Evolutionary conservation across 2,888 invertebrate genomes (phyloP).

Genomic region (Eupeodes latifasciatus): DNA sequence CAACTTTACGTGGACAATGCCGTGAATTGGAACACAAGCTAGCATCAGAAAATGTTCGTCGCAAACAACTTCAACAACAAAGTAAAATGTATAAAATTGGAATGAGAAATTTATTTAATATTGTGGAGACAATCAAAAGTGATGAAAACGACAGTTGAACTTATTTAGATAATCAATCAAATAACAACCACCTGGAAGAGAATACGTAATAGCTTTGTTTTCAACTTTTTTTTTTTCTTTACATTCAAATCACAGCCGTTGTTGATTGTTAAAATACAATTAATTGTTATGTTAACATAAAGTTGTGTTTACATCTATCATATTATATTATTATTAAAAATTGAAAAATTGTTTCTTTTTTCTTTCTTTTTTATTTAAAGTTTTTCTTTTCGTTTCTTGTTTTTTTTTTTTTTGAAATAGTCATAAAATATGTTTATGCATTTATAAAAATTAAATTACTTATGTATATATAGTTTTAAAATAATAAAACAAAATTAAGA

Average conservation of each 20-base stretch:
- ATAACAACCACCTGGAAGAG: conserved; percentile 10
- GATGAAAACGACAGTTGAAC: conserved; percentile 61
- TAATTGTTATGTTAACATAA: neutral
- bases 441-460: conserved; percentile 21
- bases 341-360: neutral
- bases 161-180: neutral
- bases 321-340: neutral
- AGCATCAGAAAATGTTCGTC: conserved; percentile 77
- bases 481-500: conserved; percentile 32
- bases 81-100: conserved; percentile 78
- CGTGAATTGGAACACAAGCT: conserved; percentile 77
- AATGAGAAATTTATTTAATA: conserved; percentile 79
- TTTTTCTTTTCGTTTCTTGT: conserved; percentile 13
- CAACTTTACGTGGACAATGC: conserved; percentile 70
- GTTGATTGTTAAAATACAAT: too few species aligned
- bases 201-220: too few species aligned
- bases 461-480: conserved; percentile 35
- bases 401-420: neutral
- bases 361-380: neutral
- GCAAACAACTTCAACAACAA: conserved; percentile 76
- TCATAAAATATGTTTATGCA: neutral
- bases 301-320: neutral
- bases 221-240: too few species aligned
- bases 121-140: conserved; percentile 78
- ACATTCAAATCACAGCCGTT: too few species aligned